Base-by-base conservation (phyloP, 2,888 invertebrate species). In the Carterocephalus palaemon region DNA sequence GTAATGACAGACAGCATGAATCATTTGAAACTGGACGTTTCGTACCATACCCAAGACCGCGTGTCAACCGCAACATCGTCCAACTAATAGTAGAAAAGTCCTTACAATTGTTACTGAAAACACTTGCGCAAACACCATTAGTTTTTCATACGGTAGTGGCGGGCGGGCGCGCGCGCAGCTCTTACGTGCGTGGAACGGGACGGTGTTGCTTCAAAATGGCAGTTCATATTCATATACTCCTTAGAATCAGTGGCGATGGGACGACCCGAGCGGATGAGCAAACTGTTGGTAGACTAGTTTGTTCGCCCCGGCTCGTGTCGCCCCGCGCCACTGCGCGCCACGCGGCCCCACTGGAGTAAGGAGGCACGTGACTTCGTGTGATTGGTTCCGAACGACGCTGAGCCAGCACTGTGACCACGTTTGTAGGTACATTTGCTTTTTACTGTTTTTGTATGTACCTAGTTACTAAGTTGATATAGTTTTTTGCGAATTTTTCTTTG, bases 281-380 rank as follows among this genome's bases (percentile, higher is more conserved):
- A 85, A 85, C 88, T 88, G 74, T 79, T 55, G 47, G 49, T 60
- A 53, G 53, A 63, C 67, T 76, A 88, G 88, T 88, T 88, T 88
- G 88, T 88, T 88, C 88, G 88, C 87, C 88, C 85, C 86, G 85
- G 83, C 86, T 88, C 88, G 87, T 79, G 88, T 88, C 81, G 84
- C 64, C 62, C 66, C 57, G 66, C 65, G 74, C 72, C 80, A 77
- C 64, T 45, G 34, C 15, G 34, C 56, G 33, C 43, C 57, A 45
- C 57, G 48, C 51, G 47, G 8, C 16, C 3, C 1, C 2, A 34
- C 45, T 39, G n/a, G 52, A 46, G 40, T 24, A 23, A 15, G 46
- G 38, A 51, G 51, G 61, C 68, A 63, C 65, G 70, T 66, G 62
- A 61, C 53, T 51, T 38, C 49, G 52, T 52, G 52, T 57, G 59